Evolutionary conservation across 2,888 invertebrate species (phyloP), one percentile per base, ranked within the genome.

Genomic region (Agrotis puta): DNA sequence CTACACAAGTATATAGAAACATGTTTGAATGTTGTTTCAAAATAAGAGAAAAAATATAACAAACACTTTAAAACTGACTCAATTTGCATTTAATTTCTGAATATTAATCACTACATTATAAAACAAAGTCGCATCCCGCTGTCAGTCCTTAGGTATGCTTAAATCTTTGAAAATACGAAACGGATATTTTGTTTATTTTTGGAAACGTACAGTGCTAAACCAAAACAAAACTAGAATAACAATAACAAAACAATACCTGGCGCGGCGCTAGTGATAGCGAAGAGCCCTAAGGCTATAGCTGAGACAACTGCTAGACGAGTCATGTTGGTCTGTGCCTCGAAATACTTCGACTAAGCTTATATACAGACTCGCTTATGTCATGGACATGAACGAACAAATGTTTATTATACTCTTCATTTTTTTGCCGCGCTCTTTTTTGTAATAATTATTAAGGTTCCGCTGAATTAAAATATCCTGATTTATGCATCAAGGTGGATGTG

Each of bases 321-420:
- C 95, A 95, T 95, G 74, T 24, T 78, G 70, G 24, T 77, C 83
- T 79, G 81, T 77, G 92, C 90, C 91, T 90, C 91, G 85, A 72
- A 70, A 22, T 56, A 43, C 51, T 76, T 66, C 69, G 69, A 58
- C 77, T 66, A 57, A 72, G 81, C 85, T 90, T 94, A 88, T 94
- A 94, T 93, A 93, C 87, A 72, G 70, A 54, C 75, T 56, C 65
- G 90, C 91, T 92, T 90, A 92, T 91, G 91, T 91, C 92, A 92
- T 92, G 88, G 82, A 85, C 84, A 83, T 75, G 79, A 87, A 74
- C 83, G 77, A 65, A 77, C 87, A 78, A 89, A 88, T 89, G 88
- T 91, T 92, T 91, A 88, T 86, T 81, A 83, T 77, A 86, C 85
- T 91, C 91, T 89, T 91, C 89, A 91, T 18, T 78, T 94, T 39